Base-by-base conservation (phyloP, 2,888 invertebrate species). In the Sussaba pulchella region DNA sequence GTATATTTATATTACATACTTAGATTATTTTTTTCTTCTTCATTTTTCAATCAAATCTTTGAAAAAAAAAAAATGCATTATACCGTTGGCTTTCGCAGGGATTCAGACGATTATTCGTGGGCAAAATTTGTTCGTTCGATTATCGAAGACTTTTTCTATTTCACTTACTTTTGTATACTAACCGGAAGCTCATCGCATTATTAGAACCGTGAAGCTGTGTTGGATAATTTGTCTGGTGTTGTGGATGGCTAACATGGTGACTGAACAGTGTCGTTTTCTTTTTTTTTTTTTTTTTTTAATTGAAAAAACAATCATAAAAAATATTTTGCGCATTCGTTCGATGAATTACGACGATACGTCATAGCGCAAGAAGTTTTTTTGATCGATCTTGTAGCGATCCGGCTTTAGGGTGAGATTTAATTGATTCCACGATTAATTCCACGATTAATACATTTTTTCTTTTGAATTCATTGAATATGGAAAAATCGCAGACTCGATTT, bases 191-290 rank as follows among this genome's bases (percentile, higher is more conserved):
- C 75, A 75, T 77, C 75, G 80, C 77, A 81, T 78, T 57, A 31
- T 74, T 74, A 67, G 74, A 77, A 2, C 63, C 74, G 78, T 79
- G 74, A 72, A 76, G 70, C 69, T 78, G 86, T 88, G 88, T 89
- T 89, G 85, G 86, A 87, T 90, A 88, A 89, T 86, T 90, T 88
- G 89, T 90, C 87, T 89, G 90, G 88, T 90, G 82, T 88, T 88
- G 87, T 91, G 90, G 89, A 86, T 87, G 87, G 90, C 90, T 91
- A 91, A 91, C 91, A 88, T 85, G 90, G 90, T 90, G 89, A 87
- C 86, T 89, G 85, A n/a, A 88, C 78, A 75, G 24, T 72, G 67
- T 63, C 72, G 74, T 78, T 78, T 70, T 36, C 43, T 76, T 63
- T 72, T 64, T 67, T 71, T 47, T 81, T 71, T 45, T 50, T 63